Percentiles rank a stretch among this genome's conserved stretches.
Evolutionary conservation across 2,888 invertebrate genomes (phyloP).

Genomic region (Drosophila meridionalis): DNA sequence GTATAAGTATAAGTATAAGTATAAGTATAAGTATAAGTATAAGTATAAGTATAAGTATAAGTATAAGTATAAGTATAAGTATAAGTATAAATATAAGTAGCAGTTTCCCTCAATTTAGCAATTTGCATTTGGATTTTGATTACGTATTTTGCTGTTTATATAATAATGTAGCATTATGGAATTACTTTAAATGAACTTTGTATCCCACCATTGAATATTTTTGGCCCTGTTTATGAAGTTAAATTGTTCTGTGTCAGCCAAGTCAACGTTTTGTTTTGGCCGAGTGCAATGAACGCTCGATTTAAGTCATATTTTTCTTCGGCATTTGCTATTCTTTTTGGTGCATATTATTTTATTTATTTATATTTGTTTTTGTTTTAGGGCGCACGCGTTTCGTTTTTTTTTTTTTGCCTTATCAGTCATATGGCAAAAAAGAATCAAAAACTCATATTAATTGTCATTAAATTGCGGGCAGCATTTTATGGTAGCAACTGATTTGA

Average conservation of each 20-base stretch:
- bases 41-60: slow-evolving; percentile 13
- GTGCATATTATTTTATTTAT: slow-evolving; percentile 13
- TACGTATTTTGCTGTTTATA: neutral
- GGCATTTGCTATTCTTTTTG: slow-evolving; percentile 30
- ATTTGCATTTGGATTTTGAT: neutral
- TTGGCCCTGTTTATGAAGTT: slow-evolving; percentile 28
- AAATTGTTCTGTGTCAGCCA: slow-evolving; percentile 53
- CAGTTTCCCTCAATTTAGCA: neutral
- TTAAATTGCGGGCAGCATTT: slow-evolving; percentile 5
- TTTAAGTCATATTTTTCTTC: slow-evolving; percentile 34
- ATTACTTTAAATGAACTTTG: slow-evolving; percentile 4
- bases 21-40: slow-evolving; percentile 14
- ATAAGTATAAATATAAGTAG: slow-evolving; percentile 10
- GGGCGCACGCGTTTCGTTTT: slow-evolving; percentile 42
- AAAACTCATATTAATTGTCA: slow-evolving; percentile 15
- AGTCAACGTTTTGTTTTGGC: slow-evolving; percentile 38
- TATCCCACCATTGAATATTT: slow-evolving; percentile 5
- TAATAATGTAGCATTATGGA: neutral
- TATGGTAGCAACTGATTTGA: slow-evolving; percentile 8
- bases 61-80: slow-evolving; percentile 11
- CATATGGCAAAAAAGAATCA: slow-evolving; percentile 54
- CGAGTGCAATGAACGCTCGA: slow-evolving; percentile 71
- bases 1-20: slow-evolving; percentile 14
- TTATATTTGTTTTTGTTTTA: slow-evolving; percentile 65
- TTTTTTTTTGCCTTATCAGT: slow-evolving; percentile 63